phyloP scores from a whole-genome alignment of 2,888 invertebrate genomes.

The Aricia artaxerxes region DNA sequence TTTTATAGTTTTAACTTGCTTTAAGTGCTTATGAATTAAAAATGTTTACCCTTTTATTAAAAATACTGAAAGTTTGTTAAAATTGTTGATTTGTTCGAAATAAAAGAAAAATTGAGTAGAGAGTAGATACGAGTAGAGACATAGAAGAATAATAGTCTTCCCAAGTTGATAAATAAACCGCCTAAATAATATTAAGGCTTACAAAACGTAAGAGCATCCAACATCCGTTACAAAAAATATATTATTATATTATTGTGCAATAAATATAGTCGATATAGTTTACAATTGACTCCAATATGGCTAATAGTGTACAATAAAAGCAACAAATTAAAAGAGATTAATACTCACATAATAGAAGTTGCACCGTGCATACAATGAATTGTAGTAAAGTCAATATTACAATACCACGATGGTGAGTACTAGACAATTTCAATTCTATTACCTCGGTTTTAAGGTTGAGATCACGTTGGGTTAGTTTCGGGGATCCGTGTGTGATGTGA shows the following conservation, averaged over 20 bases:
- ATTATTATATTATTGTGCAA: background rate
- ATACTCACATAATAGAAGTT: background rate
- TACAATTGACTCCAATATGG: slow-evolving; percentile 12
- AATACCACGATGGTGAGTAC: background rate
- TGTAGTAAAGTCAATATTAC: background rate
- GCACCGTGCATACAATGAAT: background rate
- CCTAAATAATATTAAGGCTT: background rate
- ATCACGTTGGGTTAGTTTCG: background rate
- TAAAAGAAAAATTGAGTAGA: too few species aligned
- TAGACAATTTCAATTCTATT: background rate
- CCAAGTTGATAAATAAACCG: background rate
- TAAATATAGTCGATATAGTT: slow-evolving; percentile 1
- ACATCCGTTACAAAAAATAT: slow-evolving; percentile 1
- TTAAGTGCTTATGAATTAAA: too few species aligned
- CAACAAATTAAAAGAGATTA: slow-evolving; percentile 27
- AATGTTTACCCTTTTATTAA: too few species aligned
- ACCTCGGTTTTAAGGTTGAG: background rate
- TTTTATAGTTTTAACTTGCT: too few species aligned
- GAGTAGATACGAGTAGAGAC: too few species aligned
- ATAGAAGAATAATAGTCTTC: too few species aligned
- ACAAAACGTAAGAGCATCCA: background rate
- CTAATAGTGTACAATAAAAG: background rate
- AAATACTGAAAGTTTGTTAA: too few species aligned
- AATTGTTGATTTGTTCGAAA: too few species aligned
- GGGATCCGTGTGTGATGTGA: slow-evolving; percentile 37